Conservation (phyloP, 2,797 vertebrate species). For the Anabacerthia variegaticeps region DNA sequence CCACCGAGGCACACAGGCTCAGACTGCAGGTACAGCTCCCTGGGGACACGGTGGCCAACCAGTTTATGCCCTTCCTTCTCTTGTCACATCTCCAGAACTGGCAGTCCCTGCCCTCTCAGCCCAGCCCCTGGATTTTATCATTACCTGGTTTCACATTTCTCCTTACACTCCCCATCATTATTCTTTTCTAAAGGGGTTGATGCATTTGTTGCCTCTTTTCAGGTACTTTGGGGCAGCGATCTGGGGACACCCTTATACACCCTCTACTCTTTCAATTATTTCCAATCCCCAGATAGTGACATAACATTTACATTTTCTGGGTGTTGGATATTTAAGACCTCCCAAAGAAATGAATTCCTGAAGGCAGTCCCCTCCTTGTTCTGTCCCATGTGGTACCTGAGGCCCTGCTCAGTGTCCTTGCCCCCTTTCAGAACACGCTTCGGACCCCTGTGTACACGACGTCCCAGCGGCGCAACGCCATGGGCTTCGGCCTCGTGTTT, state of each 20-base stretch:
- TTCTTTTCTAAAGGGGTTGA: not conserved
- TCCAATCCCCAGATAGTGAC: not conserved
- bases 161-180: accelerated
- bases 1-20: slow-evolving; percentile 84
- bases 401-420: not conserved
- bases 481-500: slow-evolving; percentile 92
- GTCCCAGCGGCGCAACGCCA: slow-evolving; percentile 89
- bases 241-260: not conserved
- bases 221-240: too few species aligned
- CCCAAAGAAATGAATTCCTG: not conserved
- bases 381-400: accelerated
- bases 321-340: not conserved
- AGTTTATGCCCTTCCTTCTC: not conserved
- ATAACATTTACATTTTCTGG: not conserved
- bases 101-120: not conserved
- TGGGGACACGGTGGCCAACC: accelerated
- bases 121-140: not conserved
- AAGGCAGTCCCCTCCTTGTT: not conserved
- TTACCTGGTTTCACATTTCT: not conserved
- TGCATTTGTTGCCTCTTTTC: not conserved
- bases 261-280: not conserved
- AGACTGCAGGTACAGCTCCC: slow-evolving; percentile 84
- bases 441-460: slow-evolving; percentile 95
- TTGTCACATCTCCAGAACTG: not conserved
- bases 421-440: slow-evolving; percentile 84